Conservation (phyloP, 2,797 vertebrate genomes). For the Danio choprae region DNA sequence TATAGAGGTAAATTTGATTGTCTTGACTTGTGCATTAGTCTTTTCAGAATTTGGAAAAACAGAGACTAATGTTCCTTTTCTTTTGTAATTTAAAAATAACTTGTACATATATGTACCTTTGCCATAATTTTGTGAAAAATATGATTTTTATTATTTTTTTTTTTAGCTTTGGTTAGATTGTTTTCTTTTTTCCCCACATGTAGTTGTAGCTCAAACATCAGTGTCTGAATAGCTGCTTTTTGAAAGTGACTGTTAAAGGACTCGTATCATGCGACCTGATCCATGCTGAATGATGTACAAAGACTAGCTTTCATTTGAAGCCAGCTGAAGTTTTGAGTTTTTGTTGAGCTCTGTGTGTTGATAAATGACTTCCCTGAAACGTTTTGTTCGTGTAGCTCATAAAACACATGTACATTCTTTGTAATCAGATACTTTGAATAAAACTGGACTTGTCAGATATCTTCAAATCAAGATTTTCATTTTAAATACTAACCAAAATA, state of each 20-base stretch:
- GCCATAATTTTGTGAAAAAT: background rate
- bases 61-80: background rate
- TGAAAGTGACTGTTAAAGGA: constrained; percentile 34
- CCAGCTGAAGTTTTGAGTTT: background rate
- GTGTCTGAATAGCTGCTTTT: constrained; percentile 23
- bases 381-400: constrained; percentile 44
- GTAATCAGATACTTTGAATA: constrained; percentile 59
- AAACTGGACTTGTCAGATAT: constrained; percentile 44
- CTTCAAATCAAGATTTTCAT: no score
- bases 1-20: background rate
- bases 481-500: no score
- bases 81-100: constrained; percentile 26
- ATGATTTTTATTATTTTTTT: constrained; percentile 8
- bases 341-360: constrained; percentile 14
- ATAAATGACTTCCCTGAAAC: background rate
- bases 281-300: constrained; percentile 13
- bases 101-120: constrained; percentile 8
- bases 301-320: constrained; percentile 16
- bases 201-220: constrained; percentile 1
- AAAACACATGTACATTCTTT: constrained; percentile 51
- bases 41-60: background rate
- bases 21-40: background rate
- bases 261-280: background rate
- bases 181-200: background rate
- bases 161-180: background rate